A percentile compares a stretch with the other conserved stretches of the same genome.
Evolutionary conservation across 2,797 vertebrate genomes (phyloP).

Genomic region (Catostomus latipinnis): DNA sequence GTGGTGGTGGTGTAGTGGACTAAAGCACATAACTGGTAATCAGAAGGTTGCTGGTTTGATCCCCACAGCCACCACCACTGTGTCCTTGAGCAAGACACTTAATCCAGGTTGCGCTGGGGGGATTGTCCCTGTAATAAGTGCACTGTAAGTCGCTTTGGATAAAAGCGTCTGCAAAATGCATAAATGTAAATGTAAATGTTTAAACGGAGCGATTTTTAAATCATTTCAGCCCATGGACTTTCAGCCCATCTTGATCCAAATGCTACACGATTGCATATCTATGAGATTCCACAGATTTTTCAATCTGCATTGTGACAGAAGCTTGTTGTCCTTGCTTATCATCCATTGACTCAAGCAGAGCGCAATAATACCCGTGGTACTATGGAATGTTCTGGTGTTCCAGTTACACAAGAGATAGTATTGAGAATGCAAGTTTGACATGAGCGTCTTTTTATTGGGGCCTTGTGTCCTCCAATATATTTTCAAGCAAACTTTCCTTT

Average conservation of each 20-base stretch:
- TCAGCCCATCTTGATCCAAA: not conserved
- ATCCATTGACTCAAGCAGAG: constrained; percentile 32
- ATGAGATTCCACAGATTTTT: constrained; percentile 4
- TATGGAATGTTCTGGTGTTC: constrained; percentile 37
- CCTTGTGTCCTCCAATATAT: constrained; percentile 28
- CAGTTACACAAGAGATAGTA: constrained; percentile 37
- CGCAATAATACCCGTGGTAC: constrained; percentile 32
- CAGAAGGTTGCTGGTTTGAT: no score
- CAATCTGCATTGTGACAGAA: not conserved
- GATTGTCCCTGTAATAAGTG: no score
- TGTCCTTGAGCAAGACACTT: no score
- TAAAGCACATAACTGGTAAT: no score
- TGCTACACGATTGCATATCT: not conserved
- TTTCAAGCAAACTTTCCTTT: not conserved
- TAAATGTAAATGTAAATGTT: no score
- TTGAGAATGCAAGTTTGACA: constrained; percentile 27
- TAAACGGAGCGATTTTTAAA: not conserved
- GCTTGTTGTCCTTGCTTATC: constrained; percentile 43
- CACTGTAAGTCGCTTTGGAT: no score
- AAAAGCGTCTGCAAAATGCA: no score
- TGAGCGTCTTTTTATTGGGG: not conserved
- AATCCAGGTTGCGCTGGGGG: no score
- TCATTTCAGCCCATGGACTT: not conserved
- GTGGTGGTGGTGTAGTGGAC: no score
- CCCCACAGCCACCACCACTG: no score